Percentiles rank a stretch among this genome's conserved stretches.
phyloP scores from a whole-genome alignment of 2,797 vertebrate genomes.

The Orientallactaga sibirica region DNA sequence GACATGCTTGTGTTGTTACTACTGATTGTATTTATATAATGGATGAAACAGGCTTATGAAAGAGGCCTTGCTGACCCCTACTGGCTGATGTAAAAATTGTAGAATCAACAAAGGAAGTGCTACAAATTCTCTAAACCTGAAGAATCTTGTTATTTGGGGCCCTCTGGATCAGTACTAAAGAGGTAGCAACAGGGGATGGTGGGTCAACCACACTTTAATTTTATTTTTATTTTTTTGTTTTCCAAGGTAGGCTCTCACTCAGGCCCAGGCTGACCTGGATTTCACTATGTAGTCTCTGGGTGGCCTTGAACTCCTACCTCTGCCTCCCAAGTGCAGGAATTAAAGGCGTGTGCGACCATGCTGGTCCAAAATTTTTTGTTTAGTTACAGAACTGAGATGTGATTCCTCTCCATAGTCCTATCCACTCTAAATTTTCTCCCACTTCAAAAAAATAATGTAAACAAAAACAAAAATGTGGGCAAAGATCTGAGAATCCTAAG shows the following conservation, averaged over 20 bases:
- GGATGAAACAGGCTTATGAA: slow-evolving; percentile 17
- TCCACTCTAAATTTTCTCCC: slow-evolving; percentile 60
- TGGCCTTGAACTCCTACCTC: too few relatives aligned
- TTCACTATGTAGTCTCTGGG: too few relatives aligned
- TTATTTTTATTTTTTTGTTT: too few relatives aligned
- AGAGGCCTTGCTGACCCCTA: slow-evolving; percentile 72
- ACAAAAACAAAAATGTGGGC: not conserved
- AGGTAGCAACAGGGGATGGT: slow-evolving; percentile 54
- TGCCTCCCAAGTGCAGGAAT: too few relatives aligned
- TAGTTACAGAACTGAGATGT: slow-evolving; percentile 65
- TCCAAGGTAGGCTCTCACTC: too few relatives aligned
- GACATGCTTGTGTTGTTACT: not conserved
- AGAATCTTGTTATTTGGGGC: slow-evolving; percentile 31
- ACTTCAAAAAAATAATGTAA: slow-evolving; percentile 45
- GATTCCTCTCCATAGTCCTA: slow-evolving; percentile 49
- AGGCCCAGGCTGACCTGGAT: too few relatives aligned
- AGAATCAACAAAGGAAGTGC: slow-evolving; percentile 57
- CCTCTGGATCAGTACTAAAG: slow-evolving; percentile 51
- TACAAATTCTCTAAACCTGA: slow-evolving; percentile 45
- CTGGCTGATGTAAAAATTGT: slow-evolving; percentile 64
- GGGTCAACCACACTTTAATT: slow-evolving; percentile 67
- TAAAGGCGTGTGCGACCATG: too few relatives aligned
- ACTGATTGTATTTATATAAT: not conserved
- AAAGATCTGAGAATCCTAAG: slow-evolving; percentile 78
- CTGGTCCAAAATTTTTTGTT: not conserved